Evolutionary conservation across 2,797 vertebrate species (phyloP).

Genomic region (Rachycentron canadum): DNA sequence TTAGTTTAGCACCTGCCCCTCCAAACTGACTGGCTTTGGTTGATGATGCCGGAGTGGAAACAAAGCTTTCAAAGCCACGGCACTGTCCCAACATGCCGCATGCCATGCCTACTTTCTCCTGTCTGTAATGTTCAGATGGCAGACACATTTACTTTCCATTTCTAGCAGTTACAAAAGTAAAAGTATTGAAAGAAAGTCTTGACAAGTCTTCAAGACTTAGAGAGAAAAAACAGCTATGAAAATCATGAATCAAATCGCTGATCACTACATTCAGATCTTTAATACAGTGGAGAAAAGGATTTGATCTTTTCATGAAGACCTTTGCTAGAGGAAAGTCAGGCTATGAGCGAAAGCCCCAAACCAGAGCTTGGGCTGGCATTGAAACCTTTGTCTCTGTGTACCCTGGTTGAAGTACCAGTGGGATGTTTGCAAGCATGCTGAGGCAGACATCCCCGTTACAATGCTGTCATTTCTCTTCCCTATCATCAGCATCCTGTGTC

Average conservation of each 20-base stretch:
- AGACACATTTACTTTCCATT: conserved; percentile 10
- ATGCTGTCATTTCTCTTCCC: conserved; percentile 79
- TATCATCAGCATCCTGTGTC: conserved; percentile 77
- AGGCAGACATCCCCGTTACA: conserved; percentile 82
- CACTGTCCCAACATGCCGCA: conserved; percentile 45
- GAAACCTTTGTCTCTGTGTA: conserved; percentile 86
- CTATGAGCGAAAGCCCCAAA: conserved; percentile 30
- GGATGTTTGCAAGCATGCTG: conserved; percentile 86
- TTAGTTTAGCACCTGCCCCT: conserved; percentile 83
- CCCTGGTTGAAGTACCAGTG: conserved; percentile 78
- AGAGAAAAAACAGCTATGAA: neutral
- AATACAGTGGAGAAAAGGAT: conserved; percentile 10
- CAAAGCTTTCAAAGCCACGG: conserved; percentile 86
- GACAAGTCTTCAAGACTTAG: neutral
- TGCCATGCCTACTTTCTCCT: conserved; percentile 42
- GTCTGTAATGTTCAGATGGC: conserved; percentile 15
- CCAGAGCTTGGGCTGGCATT: conserved; percentile 64
- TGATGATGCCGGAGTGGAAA: conserved; percentile 83
- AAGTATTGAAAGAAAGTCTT: neutral
- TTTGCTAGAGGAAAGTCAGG: conserved; percentile 30
- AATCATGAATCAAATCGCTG: too few relatives aligned
- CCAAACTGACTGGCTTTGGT: conserved; percentile 89
- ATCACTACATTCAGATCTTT: conserved; percentile 31
- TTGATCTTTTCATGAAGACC: neutral
- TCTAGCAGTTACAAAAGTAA: neutral